Percentiles rank a stretch among this genome's conserved stretches.
phyloP scores from a whole-genome alignment of 2,113 vertebrate species.

The Oxyruncus cristatus region DNA sequence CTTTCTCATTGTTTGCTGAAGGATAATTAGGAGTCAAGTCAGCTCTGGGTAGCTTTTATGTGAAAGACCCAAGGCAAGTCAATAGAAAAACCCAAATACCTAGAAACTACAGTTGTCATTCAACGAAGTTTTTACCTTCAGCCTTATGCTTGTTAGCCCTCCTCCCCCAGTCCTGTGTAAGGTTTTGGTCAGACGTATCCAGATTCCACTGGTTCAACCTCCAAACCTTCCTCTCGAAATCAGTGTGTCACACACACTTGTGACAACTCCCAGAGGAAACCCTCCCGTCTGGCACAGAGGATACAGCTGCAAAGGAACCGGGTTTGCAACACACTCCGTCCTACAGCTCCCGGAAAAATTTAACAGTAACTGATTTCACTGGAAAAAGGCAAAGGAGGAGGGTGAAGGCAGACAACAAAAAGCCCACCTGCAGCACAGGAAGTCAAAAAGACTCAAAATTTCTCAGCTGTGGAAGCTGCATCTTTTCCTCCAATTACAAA shows the following conservation, averaged over 20 bases:
- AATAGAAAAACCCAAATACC: neutral
- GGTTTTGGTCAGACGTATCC: neutral
- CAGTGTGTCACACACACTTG: neutral
- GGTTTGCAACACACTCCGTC: neutral
- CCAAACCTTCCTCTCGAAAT: accelerated
- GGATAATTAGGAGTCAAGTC: neutral
- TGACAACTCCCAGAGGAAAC: neutral
- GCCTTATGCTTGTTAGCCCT: neutral
- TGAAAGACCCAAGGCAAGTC: neutral
- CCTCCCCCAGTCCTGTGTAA: neutral
- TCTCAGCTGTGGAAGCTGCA: neutral
- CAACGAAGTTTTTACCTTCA: neutral
- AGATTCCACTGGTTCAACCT: neutral
- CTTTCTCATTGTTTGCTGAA: neutral
- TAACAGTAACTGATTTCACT: no score
- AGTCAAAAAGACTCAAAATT: neutral
- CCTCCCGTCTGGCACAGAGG: neutral
- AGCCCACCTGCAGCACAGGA: neutral
- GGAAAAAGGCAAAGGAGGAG: neutral
- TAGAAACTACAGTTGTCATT: neutral
- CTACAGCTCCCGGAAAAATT: accelerated
- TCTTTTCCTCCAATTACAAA: neutral
- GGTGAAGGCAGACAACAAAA: neutral
- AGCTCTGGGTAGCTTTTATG: neutral
- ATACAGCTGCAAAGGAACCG: neutral